Evolutionary conservation across 2,888 invertebrate genomes (phyloP).

Genomic region (Harpalus rubripes): DNA sequence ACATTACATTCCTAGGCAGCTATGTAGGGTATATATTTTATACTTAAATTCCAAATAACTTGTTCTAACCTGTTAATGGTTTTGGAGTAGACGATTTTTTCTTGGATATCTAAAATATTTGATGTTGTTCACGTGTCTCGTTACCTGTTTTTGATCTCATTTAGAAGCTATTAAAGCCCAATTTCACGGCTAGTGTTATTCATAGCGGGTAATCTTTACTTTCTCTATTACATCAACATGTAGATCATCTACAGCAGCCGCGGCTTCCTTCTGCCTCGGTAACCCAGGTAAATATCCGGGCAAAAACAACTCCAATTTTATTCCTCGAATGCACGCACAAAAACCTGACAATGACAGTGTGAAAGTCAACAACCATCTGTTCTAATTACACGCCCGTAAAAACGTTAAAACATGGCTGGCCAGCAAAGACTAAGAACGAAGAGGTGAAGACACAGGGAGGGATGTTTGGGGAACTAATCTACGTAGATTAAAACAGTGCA

Average conservation of each 20-base stretch:
- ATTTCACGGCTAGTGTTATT: constrained; percentile 2
- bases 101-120: not conserved
- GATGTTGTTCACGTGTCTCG: not conserved
- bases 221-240: constrained; percentile 33
- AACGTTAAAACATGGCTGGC: constrained; percentile 55
- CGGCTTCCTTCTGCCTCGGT: constrained; percentile 40
- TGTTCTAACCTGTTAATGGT: not conserved
- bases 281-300: constrained; percentile 62
- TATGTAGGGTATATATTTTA: too few species aligned
- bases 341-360: constrained; percentile 65
- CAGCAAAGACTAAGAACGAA: too few species aligned
- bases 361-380: constrained; percentile 64
- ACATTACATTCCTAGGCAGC: too few species aligned
- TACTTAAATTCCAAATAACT: too few species aligned
- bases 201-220: constrained; percentile 17
- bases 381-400: constrained; percentile 61
- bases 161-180: constrained; percentile 5
- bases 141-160: not conserved
- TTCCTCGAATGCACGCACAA: constrained; percentile 60
- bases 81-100: not conserved
- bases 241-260: not conserved
- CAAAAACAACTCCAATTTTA: constrained; percentile 57
- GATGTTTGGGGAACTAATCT: not conserved
- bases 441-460: too few species aligned
- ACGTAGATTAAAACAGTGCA: not conserved